Conservation (phyloP, 2,888 invertebrate genomes). For the Blastobasis adustella region DNA sequence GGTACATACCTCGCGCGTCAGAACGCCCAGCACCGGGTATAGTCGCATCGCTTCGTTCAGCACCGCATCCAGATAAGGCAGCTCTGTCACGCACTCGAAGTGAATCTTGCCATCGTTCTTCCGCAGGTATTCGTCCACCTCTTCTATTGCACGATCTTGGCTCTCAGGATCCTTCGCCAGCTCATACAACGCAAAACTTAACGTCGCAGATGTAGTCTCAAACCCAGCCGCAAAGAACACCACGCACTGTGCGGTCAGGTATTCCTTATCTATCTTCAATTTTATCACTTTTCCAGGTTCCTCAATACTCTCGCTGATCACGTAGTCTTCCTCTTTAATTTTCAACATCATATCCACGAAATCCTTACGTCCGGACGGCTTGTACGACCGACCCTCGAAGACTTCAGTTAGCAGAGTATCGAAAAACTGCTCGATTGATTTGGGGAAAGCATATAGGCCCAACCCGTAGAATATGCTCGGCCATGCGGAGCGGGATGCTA, state of each 20-base stretch:
- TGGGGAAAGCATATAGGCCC: slow-evolving; percentile 21
- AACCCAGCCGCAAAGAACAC: slow-evolving; percentile 56
- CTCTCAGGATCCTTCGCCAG: slow-evolving; percentile 34
- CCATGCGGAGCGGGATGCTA: slow-evolving; percentile 24
- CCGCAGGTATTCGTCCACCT: slow-evolving; percentile 24
- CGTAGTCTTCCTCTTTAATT: slow-evolving; percentile 18
- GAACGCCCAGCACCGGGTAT: slow-evolving; percentile 39
- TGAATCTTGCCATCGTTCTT: slow-evolving; percentile 9
- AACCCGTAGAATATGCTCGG: slow-evolving; percentile 29
- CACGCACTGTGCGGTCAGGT: slow-evolving; percentile 69
- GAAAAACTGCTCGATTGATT: slow-evolving; percentile 23
- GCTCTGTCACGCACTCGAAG: slow-evolving; percentile 35
- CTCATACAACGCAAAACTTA: slow-evolving; percentile 32
- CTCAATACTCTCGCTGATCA: slow-evolving; percentile 27
- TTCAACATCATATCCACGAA: slow-evolving; percentile 18
- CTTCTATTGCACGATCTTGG: slow-evolving; percentile 24
- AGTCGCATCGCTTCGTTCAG: slow-evolving; percentile 35
- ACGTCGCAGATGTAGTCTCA: slow-evolving; percentile 38
- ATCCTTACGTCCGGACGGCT: slow-evolving; percentile 16
- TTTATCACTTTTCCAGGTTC: slow-evolving; percentile 9
- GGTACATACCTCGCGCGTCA: slow-evolving; percentile 31
- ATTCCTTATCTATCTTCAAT: slow-evolving; percentile 41
- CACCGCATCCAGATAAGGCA: slow-evolving; percentile 37
- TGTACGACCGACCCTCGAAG: slow-evolving; percentile 12
- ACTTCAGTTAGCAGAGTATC: slow-evolving; percentile 10